Base-by-base conservation (phyloP, 2,113 vertebrate species). In the Oryzias celebensis region DNA sequence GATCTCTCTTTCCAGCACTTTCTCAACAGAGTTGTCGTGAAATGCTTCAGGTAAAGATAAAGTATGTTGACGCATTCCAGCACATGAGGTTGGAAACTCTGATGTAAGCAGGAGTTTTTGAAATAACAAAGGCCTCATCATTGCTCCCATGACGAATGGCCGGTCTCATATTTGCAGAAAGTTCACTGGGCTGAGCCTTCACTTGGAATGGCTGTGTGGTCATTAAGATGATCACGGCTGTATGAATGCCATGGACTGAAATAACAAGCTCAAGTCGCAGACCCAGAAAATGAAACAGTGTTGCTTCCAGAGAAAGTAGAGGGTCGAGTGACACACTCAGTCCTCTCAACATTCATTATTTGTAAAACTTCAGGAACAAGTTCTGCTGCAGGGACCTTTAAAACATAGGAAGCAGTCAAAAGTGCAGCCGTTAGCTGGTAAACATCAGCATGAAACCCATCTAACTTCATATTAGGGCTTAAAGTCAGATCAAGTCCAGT, bases 11-110 rank as follows among this genome's bases (percentile, higher is more conserved):
- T 14, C 15, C 44, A 77, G 59, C 53, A 44, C 6, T 64, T 69
- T 66, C 69, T 52, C 63, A 57, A 68, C 75, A 81, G 74, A 73
- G 59, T 67, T 73, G 23, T 62, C 28, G 42, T 62, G 44, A 75
- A 80, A 79, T 7, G 36, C 53, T 74, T 65, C 78, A 81, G 73
- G 75, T 87, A 62, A 67, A 68, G 78, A 68, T 67, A 68, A 70
- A 81, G 84, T 77, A 73, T 53, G 62, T 69, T 59, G 58, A 58
- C 13, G 55, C 59, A 67, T 80, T 89, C 77, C 77, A 81, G 78
- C 75, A 78, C 55, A 58, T 74, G 53, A 44, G 69, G 75, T 64
- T 60, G 73, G 71, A 81, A 81, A 80, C 14, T 46, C 44, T 46
- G 44, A 46, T 46, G 14, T 15, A 46, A 36, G 36, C 36, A 36